Evolutionary conservation across 2,797 vertebrate species (phyloP), one percentile per base, ranked within the genome.

Genomic region (Cheirogaleus major): DNA sequence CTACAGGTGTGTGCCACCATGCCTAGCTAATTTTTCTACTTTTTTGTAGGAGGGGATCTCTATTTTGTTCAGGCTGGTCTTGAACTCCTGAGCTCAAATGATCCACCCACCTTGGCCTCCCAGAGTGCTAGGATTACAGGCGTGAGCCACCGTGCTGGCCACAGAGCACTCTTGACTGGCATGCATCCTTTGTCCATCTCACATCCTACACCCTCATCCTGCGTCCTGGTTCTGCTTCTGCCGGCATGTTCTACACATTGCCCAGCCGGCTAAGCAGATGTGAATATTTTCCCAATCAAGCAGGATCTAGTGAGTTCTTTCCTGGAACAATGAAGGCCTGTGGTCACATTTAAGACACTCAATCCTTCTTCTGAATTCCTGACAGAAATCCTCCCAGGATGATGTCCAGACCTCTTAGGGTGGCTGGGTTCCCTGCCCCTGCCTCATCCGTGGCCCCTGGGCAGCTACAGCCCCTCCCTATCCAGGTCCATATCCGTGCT

Each of bases 361-460:
- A 89, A 86, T 91, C 50, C 72, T 10, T 95, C 76, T 92, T 65
- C 75, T 55, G n/a, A 96, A 97, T 96, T 96, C 69, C 95, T 65
- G 86, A 95, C 82, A 78, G 94, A 75, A 96, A 93, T 61, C 82
- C 52, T 94, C 85, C 82, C 61, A 63, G 91, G 85, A 72, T 92
- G 92, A 55, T 23, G 38, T 83, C 55, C 45, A 89, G 81, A 63
- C 73, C 43, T 27, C n/a, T 93, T 41, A 59, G 55, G 14, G 48
- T 95, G 90, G 27, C 95, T 43, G 78, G 92, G 67, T 65, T 75
- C 35, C n/a, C 1, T 2, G 11, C 18, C 69, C 57, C 0, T 48
- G 81, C 55, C 13, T 35, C 32, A 15, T 48, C 25, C 2, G 0
- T 32, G 7, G 25, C 32, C 45, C 63, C 27, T 55, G 0, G 7